Conservation (phyloP, 2,888 invertebrate species). For the Hemaris fuciformis region DNA sequence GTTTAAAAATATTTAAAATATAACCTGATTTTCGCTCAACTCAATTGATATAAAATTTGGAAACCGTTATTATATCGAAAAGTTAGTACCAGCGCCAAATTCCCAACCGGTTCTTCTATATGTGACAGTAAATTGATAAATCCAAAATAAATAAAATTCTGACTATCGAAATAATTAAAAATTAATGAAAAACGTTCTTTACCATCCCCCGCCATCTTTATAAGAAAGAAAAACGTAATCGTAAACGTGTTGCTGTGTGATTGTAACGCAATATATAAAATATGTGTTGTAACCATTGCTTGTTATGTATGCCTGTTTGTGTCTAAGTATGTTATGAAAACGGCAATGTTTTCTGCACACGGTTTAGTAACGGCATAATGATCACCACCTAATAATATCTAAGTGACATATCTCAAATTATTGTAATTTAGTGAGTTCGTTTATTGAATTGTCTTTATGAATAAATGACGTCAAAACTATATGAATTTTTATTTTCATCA, state of each 20-base stretch:
- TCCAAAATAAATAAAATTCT: too few species aligned
- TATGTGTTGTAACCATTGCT: slow-evolving; percentile 5
- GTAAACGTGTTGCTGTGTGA: neutral
- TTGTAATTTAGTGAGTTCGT: slow-evolving; percentile 80
- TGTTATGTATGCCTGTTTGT: slow-evolving; percentile 11
- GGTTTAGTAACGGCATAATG: slow-evolving; percentile 47
- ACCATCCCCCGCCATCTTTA: neutral
- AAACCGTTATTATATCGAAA: too few species aligned
- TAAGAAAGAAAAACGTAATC: neutral
- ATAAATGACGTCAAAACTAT: slow-evolving; percentile 71
- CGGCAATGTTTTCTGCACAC: slow-evolving; percentile 27
- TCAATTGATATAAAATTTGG: too few species aligned
- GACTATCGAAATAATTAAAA: neutral
- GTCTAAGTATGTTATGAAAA: slow-evolving; percentile 15
- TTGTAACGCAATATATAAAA: neutral
- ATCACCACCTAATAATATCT: slow-evolving; percentile 63
- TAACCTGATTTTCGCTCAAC: too few species aligned
- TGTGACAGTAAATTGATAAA: too few species aligned
- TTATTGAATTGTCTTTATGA: slow-evolving; percentile 81
- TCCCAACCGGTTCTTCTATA: too few species aligned
- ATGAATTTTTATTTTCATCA: neutral
- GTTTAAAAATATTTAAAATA: too few species aligned
- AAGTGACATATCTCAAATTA: slow-evolving; percentile 80
- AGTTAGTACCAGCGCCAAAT: too few species aligned
- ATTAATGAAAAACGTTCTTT: neutral